phyloP scores from a whole-genome alignment of 2,797 vertebrate species.

The Rallus crepitans region DNA sequence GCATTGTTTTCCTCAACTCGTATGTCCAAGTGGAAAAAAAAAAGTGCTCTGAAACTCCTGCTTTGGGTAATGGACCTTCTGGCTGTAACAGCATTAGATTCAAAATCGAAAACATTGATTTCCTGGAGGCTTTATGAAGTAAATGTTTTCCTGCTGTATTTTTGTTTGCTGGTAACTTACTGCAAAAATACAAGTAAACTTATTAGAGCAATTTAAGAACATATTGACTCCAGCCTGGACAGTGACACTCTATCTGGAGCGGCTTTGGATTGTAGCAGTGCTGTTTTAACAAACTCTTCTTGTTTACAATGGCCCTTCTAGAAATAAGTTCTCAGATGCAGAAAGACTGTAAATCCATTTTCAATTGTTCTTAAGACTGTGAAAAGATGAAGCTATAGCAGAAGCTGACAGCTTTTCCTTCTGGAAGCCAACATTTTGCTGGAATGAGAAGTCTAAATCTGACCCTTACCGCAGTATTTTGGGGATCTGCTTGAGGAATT shows the following conservation, averaged over 20 bases:
- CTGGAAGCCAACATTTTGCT: background rate
- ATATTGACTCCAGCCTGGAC: background rate
- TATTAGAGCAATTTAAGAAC: constrained; percentile 32
- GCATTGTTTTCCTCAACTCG: background rate
- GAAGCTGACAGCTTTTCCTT: background rate
- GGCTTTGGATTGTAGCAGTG: background rate
- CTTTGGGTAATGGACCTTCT: constrained; percentile 22
- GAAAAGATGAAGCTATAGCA: background rate
- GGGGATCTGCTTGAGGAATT: constrained; percentile 12
- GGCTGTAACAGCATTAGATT: constrained; percentile 2
- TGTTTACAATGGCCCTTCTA: background rate
- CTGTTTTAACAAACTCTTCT: background rate
- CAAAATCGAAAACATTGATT: constrained; percentile 41
- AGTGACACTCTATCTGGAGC: background rate
- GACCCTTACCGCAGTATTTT: background rate
- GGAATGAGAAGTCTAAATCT: background rate
- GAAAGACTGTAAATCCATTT: background rate
- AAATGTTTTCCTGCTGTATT: constrained; percentile 45
- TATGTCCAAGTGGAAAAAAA: background rate
- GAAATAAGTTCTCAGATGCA: background rate
- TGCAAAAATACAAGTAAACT: constrained; percentile 25
- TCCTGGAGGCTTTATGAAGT: constrained; percentile 33
- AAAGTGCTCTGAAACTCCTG: background rate
- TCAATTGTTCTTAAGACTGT: background rate
- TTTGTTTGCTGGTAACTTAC: constrained; percentile 23